These are phyloP conservation scores for Scaptomyza reducta DNA, from an alignment of 2,888 invertebrate genomes.

Conservation along the genomic window DNA sequence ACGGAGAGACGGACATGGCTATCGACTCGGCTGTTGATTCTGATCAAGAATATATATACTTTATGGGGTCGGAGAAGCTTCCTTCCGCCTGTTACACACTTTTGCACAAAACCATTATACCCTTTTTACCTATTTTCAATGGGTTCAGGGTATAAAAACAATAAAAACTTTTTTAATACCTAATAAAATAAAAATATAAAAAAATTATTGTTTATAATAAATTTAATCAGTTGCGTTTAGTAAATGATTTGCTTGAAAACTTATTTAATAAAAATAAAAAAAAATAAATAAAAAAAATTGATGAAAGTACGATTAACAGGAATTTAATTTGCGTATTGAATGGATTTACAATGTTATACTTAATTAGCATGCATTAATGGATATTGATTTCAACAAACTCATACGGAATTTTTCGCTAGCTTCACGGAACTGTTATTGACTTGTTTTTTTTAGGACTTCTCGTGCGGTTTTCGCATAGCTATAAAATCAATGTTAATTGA, in stretches of 20 bases:
- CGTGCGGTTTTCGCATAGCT: slow-evolving; percentile 34
- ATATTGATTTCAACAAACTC: slow-evolving; percentile 24
- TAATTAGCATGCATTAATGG: slow-evolving; percentile 40
- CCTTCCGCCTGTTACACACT: too few species aligned
- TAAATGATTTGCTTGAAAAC: neutral
- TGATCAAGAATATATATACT: too few species aligned
- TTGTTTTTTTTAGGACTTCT: neutral
- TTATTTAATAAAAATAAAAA: neutral
- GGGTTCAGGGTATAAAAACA: too few species aligned
- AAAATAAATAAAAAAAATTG: neutral
- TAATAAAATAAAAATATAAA: too few species aligned
- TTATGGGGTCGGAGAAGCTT: too few species aligned
- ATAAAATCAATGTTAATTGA: slow-evolving; percentile 52
- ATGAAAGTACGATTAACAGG: neutral
- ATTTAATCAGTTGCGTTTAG: too few species aligned
- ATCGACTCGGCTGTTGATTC: too few species aligned
- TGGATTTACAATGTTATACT: neutral
- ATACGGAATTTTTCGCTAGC: slow-evolving; percentile 4
- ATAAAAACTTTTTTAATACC: too few species aligned
- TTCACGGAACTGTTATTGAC: slow-evolving; percentile 12
- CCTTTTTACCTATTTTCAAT: too few species aligned
- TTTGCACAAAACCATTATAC: too few species aligned
- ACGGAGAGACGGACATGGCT: too few species aligned
- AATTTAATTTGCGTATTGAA: neutral
- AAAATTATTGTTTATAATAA: too few species aligned